Evolutionary conservation across 1,140 invertebrate species (phyloP).

Genomic region (Drosophila teissieri): DNA sequence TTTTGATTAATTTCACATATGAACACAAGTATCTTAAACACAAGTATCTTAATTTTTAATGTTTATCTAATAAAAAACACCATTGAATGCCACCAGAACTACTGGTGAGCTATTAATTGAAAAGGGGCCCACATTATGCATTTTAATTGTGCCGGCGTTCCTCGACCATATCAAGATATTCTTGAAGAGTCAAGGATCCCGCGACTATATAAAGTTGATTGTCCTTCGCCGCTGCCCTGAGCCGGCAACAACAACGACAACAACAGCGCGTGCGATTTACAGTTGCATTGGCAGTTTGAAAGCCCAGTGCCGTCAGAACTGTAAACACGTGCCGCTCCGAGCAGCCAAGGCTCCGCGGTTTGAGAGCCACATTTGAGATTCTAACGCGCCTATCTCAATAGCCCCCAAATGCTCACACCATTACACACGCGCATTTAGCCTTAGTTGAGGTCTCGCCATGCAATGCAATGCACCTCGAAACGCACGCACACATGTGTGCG

Average conservation of each 20-base stretch:
- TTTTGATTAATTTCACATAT: too few relatives aligned
- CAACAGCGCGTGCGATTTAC: constrained; percentile 34
- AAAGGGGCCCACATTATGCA: neutral
- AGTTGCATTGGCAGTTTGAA: constrained; percentile 57
- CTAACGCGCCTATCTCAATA: constrained; percentile 77
- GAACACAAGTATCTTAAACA: too few relatives aligned
- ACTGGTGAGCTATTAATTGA: neutral
- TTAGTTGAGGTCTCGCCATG: constrained; percentile 82
- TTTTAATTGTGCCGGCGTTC: neutral
- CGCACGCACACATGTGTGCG: constrained; percentile 59
- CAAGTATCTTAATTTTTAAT: too few relatives aligned
- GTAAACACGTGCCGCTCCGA: constrained; percentile 73
- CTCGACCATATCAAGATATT: constrained; percentile 3
- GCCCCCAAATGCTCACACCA: constrained; percentile 70
- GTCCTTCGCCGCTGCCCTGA: constrained; percentile 44
- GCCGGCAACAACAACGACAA: constrained; percentile 14
- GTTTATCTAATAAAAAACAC: too few relatives aligned
- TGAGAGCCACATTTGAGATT: constrained; percentile 52
- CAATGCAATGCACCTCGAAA: constrained; percentile 82
- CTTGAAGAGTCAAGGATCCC: constrained; percentile 31
- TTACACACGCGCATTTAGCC: constrained; percentile 61
- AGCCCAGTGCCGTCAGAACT: constrained; percentile 42
- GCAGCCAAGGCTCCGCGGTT: constrained; percentile 70
- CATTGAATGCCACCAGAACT: too few relatives aligned
- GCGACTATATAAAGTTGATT: constrained; percentile 41